Evolutionary conservation across 2,888 invertebrate genomes (phyloP), one percentile per base, ranked within the genome.

Genomic region (Baccha elongata): DNA sequence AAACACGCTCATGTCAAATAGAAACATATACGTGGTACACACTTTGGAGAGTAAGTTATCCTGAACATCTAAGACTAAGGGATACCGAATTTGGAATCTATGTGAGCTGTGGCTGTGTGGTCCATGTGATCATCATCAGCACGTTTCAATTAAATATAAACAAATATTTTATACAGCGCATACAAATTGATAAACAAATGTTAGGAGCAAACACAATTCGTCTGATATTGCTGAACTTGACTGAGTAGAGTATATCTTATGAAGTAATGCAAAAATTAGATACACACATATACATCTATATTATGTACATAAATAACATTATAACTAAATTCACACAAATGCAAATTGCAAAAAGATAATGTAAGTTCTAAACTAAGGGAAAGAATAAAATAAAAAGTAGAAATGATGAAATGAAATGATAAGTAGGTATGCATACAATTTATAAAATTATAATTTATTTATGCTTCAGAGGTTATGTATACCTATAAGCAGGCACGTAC

Each of bases 121-220:
- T 52, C 35, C n/a, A 58, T 32, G 65, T 23, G 42, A 76, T 55
- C 55, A 58, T 71, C 64, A 58, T 29, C 80, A 79, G 72, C 85
- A 85, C 80, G 84, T 86, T 85, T 86, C 85, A 86, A 86, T 86
- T 86, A 86, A 86, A 86, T 86, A 86, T 84, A 86, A 76, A 79
- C 85, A 85, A 85, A 84, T 73, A 83, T 85, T 81, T 76, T 75
- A 58, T 46, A 69, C 68, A 58, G 64, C 78, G 74, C 71, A 79
- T 71, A 79, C 83, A 78, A 85, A 85, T 84, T 78, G 75, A 84
- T 85, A 85, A 75, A 78, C 85, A 84, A 84, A 84, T 85, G 84
- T 74, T 52, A 53, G 81, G 42, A 71, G 69, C 74, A 84, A 85
- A 85, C 72, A 84, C 52, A 62, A 52, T 72, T 60, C 23, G 50